Base-by-base conservation (phyloP, 1,140 invertebrate species). In the Heliothis subflexa region DNA sequence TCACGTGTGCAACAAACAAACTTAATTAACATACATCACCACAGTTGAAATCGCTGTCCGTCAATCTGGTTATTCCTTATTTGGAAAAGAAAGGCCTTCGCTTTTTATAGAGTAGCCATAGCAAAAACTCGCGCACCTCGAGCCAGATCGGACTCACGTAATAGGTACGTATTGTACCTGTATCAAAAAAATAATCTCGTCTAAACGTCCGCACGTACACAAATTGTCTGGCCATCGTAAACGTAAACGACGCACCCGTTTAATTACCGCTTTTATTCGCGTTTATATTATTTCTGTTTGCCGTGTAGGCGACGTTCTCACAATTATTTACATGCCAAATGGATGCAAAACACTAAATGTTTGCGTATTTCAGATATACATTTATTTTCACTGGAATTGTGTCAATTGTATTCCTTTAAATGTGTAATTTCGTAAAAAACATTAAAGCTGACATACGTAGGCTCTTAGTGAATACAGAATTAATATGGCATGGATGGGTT, bases 211-310 rank as follows among this genome's bases (percentile, higher is more conserved):
- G 13, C 12, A 7, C 66, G 49, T 70, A 52, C 66, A 70, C 47
- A 70, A 70, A 70, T 70, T 49, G 66, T 14, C 62, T 13, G 12
- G 21, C 47, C 66, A 70, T 70, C 52, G 66, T 70, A 66, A 66
- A 66, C 40, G 66, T 52, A 52, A 70, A 70, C 66, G 66, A 52
- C 18, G 14, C 66, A 70, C 47, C 49, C 47, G 21, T 70, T 70
- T 70, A 70, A 70, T 52, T 52, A 70, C 66, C 13, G 33, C 62
- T 66, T 66, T 70, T 52, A 70, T 70, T 70, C 47, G 12, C 66
- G 18, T 70, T 70, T 70, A 52, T 28, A 70, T 70, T 70, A 50
- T 70, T 70, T 70, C 25, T 70, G 62, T 66, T 47, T 66, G 40
- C 18, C 14, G 18, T 66, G 33, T 47, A 10, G 3, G 18, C 14